These are phyloP conservation scores for Torymus aiolomorphi DNA, from an alignment of 2,888 invertebrate genomes.

Conservation along the genomic window DNA sequence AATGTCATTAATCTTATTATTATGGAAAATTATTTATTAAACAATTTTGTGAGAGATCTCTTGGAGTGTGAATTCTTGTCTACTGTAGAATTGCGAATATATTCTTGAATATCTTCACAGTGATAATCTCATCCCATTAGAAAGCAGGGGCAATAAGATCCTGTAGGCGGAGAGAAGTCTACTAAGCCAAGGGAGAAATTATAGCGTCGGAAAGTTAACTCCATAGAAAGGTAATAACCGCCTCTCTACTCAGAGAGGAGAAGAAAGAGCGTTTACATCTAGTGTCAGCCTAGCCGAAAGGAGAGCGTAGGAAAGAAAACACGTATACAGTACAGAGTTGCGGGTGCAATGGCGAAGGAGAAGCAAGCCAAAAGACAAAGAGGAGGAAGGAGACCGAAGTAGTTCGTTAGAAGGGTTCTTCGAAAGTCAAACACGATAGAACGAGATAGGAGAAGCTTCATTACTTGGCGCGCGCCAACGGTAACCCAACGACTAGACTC, in stretches of 20 bases:
- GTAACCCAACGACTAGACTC: slow-evolving; percentile 3
- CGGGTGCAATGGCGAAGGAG: slow-evolving; percentile 1
- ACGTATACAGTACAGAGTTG: neutral
- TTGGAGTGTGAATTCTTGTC: too few relatives aligned
- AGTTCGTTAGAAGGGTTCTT: slow-evolving; percentile 35
- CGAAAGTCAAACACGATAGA: slow-evolving; percentile 34
- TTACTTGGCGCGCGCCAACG: slow-evolving; percentile 20
- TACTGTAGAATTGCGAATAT: neutral
- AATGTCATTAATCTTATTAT: too few relatives aligned
- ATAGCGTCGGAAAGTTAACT: slow-evolving; percentile 2
- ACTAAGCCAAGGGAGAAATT: slow-evolving; percentile 19
- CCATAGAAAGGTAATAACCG: neutral
- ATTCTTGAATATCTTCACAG: neutral
- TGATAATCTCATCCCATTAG: slow-evolving; percentile 19
- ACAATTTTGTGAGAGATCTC: too few relatives aligned
- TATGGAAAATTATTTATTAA: too few relatives aligned
- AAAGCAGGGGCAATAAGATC: slow-evolving; percentile 14
- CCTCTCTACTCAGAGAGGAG: neutral
- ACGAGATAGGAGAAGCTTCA: slow-evolving; percentile 13
- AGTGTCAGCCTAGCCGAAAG: neutral
- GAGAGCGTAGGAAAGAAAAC: neutral
- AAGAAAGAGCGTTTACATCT: slow-evolving; percentile 12
- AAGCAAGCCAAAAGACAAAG: neutral
- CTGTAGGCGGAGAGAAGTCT: neutral
- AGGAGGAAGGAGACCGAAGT: slow-evolving; percentile 13